phyloP scores from a whole-genome alignment of 2,797 vertebrate genomes.

The Malurus leucopterus region DNA sequence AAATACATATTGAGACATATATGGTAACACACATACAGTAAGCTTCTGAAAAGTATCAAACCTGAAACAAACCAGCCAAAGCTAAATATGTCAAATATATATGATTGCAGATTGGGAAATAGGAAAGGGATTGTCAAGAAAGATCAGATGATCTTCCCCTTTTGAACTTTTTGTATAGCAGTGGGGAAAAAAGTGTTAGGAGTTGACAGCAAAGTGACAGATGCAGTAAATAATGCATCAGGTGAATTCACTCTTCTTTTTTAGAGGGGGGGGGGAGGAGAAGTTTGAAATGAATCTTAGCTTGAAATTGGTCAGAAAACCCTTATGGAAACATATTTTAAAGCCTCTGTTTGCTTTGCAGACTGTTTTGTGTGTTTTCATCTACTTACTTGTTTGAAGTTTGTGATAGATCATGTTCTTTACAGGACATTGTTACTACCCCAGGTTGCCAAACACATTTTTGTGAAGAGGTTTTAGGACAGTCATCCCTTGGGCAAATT shows the following conservation, averaged over 20 bases:
- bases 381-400: background rate
- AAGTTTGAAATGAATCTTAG: background rate
- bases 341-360: conserved; percentile 1
- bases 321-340: background rate
- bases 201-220: conserved; percentile 47
- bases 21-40: conserved; percentile 66
- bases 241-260: background rate
- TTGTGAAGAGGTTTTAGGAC: background rate
- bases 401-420: conserved; percentile 1
- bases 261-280: background rate
- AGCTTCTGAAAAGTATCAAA: conserved; percentile 56
- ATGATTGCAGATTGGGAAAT: conserved; percentile 42
- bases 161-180: conserved; percentile 55
- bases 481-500: background rate
- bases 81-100: conserved; percentile 30
- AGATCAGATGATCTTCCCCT: conserved; percentile 41
- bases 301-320: conserved; percentile 5
- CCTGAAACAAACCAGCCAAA: conserved; percentile 32
- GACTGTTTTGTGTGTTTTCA: background rate
- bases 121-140: conserved; percentile 24
- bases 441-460: background rate
- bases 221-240: conserved; percentile 51
- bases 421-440: background rate
- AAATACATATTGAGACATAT: conserved; percentile 75
- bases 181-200: background rate